phyloP scores from a whole-genome alignment of 2,797 vertebrate species.

The Podargus strigoides region DNA sequence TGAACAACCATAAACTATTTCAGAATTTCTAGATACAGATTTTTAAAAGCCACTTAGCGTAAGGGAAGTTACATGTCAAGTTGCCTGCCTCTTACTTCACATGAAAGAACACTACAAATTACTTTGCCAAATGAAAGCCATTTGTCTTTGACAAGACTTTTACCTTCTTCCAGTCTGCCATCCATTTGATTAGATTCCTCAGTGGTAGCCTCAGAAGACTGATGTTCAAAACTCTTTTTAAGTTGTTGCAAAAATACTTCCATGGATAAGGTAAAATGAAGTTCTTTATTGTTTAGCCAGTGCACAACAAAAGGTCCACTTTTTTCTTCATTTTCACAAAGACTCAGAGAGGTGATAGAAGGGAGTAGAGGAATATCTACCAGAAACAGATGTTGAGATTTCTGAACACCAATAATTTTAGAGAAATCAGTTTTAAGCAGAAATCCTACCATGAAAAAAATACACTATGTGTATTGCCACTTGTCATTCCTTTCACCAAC shows the following conservation, averaged over 20 bases:
- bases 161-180: constrained; percentile 80
- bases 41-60: not conserved
- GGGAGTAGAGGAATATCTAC: constrained; percentile 96
- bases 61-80: not conserved
- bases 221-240: constrained; percentile 83
- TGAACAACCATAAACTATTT: not conserved
- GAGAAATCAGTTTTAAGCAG: not conserved
- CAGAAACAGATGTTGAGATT: not conserved
- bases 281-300: constrained; percentile 98
- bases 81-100: not conserved
- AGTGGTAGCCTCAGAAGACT: constrained; percentile 71
- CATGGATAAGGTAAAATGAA: constrained; percentile 94
- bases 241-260: constrained; percentile 95
- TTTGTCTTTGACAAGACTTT: not conserved
- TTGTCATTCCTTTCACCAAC: not conserved
- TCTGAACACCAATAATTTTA: not conserved
- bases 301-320: constrained; percentile 94
- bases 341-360: constrained; percentile 90
- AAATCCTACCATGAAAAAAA: not conserved
- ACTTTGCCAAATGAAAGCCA: not conserved
- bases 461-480: not conserved
- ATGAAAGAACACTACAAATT: not conserved
- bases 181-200: constrained; percentile 77
- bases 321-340: constrained; percentile 86
- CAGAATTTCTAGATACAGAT: not conserved